Base-by-base conservation (phyloP, 2,113 vertebrate species). In the Pachypanchax playfairii region DNA sequence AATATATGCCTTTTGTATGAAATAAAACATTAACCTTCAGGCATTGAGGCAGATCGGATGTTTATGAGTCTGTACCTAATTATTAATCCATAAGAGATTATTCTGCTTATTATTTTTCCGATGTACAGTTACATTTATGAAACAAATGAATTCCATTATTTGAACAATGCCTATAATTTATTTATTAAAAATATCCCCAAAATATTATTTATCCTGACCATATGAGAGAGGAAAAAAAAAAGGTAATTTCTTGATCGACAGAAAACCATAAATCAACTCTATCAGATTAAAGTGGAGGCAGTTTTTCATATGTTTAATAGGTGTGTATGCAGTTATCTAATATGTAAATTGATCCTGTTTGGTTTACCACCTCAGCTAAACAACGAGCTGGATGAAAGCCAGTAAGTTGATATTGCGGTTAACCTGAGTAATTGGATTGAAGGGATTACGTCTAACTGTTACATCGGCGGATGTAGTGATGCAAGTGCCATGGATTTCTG, bases 301-400 rank as follows among this genome's bases (percentile, higher is more conserved):
- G 9, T 1, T 18, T 12, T 10, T 66, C 24, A 17, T 46, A 36
- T 22, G 22, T 42, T 54, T 49, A 68, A 52, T 9, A 29, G 26
- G 6, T 36, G 17, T 47, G 17, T 39, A 42, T 31, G 33, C 28
- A 10, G n/a, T 56, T 61, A 55, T 29, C 49, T 22, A 4, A 20
- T 33, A 28, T 22, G 52, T 31, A 56, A 66, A 77, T 46, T 44
- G 73, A 70, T 66, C 24, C 26, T 10, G 46, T 31, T 33, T 48
- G 58, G 24, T 48, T 51, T 39, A 46, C 26, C 3, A 26, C 48
- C 28, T 41, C 1, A 24, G 20, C 47, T n/a, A 21, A 54, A 54
- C 54, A 3, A 11, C 35, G 11, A 42, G 43, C 55, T 39, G 21
- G 22, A 56, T 11, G 44, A 10, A n/a, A 28, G 13, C 50, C 22